Evolutionary conservation across 2,797 vertebrate species (phyloP).

Genomic region (Garrulus glandarius): DNA sequence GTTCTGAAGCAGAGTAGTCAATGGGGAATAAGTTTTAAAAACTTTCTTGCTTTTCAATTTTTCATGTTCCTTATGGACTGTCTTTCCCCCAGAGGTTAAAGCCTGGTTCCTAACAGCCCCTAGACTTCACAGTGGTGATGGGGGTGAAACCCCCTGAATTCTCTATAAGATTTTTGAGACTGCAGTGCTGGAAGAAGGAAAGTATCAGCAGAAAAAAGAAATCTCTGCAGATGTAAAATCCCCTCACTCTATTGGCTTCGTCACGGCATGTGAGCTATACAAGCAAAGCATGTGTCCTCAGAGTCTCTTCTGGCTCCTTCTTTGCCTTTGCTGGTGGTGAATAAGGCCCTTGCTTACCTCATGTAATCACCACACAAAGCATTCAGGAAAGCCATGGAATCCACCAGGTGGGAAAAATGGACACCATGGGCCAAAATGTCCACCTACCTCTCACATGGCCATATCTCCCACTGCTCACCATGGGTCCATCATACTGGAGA

Average conservation of each 20-base stretch:
- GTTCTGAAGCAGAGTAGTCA: not conserved
- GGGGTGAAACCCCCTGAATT: not conserved
- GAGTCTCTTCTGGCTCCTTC: not conserved
- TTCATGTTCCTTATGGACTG: not conserved
- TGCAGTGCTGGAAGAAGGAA: not conserved
- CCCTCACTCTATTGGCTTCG: not conserved
- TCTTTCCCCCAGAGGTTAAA: not conserved
- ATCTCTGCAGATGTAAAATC: not conserved
- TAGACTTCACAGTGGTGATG: not conserved
- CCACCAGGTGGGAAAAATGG: not conserved
- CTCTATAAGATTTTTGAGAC: not conserved
- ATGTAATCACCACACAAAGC: not conserved
- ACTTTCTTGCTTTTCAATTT: not conserved
- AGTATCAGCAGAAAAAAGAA: not conserved
- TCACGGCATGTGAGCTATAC: not conserved
- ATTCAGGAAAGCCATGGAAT: not conserved
- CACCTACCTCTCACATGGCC: not conserved
- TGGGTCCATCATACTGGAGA: not conserved
- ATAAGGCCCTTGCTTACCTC: not conserved
- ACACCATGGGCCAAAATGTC: not conserved
- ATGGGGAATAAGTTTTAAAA: not conserved
- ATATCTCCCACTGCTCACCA: fast-evolving
- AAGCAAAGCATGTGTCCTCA: not conserved
- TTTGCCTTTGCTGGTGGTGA: not conserved
- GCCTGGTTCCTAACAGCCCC: not conserved